Base-by-base conservation (phyloP, 2,113 vertebrate species). In the Callionymus lyra region DNA sequence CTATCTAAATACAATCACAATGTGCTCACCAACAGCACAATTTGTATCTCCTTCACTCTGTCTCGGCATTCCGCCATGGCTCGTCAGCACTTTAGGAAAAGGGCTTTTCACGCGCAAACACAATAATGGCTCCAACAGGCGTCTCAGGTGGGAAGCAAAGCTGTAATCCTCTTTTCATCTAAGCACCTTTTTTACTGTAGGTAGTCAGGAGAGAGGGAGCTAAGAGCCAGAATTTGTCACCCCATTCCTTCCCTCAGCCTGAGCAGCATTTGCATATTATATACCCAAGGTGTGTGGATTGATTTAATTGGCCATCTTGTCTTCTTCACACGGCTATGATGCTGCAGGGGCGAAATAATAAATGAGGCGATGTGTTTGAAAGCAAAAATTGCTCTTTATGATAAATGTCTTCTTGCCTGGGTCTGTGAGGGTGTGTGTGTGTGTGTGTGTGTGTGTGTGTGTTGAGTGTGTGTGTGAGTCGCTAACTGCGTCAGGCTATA, bases 21-120 rank as follows among this genome's bases (percentile, higher is more conserved):
- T 47, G 61, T 56, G 41, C 61, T 70, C 63, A 56, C 59, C 58
- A 49, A 55, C 55, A 43, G 64, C 76, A 67, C 59, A 65, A 69
- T 72, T 67, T 75, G 55, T 69, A 69, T 69, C 57, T 56, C 48
- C 41, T 72, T 74, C 60, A 15, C 65, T 63, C 50, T n/a, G 66
- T 74, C 74, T 77, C 65, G 62, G 76, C 71, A 51, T 61, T 56
- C 44, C 11, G 63, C 74, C 73, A 76, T 38, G 60, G 60, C 66
- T 75, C 42, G 74, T 81, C 76, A 79, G 76, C 79, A 77, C 63
- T 79, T 81, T 79, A 70, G 67, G 51, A 72, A 76, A 77, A 72
- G 65, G 72, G 67, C 65, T 73, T 79, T 79, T 75, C 74, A 68
- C 63, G 32, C 69, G 67, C 67, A 79, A 74, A 77, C 70, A 77